phyloP scores from a whole-genome alignment of 2,113 vertebrate species.

The Antechinus flavipes region DNA sequence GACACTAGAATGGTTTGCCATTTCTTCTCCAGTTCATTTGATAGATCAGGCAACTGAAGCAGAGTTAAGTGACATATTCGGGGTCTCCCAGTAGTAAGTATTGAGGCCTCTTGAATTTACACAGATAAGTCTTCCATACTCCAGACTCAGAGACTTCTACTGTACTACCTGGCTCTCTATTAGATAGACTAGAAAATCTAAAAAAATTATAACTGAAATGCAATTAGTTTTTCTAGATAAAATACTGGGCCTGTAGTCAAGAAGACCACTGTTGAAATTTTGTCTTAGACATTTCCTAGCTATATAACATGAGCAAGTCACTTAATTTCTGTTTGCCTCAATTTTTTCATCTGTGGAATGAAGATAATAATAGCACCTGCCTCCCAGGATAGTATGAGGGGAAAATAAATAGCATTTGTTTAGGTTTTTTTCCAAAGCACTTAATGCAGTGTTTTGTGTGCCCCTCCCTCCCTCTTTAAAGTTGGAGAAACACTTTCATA shows the following conservation, averaged over 20 bases:
- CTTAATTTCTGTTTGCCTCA: not conserved
- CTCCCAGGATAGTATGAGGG: not conserved
- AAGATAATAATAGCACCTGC: not conserved
- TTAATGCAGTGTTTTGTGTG: not conserved
- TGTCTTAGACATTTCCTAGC: not conserved
- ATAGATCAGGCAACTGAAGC: no score
- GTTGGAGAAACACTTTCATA: not conserved
- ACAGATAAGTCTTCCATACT: no score
- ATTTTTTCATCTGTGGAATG: not conserved
- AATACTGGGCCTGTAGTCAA: not conserved
- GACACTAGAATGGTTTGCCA: no score
- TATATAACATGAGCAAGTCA: not conserved
- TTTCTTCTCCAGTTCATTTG: no score
- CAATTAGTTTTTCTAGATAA: not conserved
- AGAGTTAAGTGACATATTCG: no score
- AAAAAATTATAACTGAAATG: not conserved
- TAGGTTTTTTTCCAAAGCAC: not conserved
- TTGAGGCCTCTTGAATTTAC: no score
- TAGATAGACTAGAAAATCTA: not conserved
- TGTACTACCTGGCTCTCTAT: slow-evolving; percentile 16
- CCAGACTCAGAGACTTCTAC: not conserved
- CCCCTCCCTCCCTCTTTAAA: not conserved
- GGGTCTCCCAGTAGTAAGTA: no score
- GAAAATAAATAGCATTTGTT: not conserved
- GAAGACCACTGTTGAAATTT: not conserved